Evolutionary conservation across 2,113 vertebrate species (phyloP), one percentile per base, ranked within the genome.

Genomic region (Lamprotornis superbus): DNA sequence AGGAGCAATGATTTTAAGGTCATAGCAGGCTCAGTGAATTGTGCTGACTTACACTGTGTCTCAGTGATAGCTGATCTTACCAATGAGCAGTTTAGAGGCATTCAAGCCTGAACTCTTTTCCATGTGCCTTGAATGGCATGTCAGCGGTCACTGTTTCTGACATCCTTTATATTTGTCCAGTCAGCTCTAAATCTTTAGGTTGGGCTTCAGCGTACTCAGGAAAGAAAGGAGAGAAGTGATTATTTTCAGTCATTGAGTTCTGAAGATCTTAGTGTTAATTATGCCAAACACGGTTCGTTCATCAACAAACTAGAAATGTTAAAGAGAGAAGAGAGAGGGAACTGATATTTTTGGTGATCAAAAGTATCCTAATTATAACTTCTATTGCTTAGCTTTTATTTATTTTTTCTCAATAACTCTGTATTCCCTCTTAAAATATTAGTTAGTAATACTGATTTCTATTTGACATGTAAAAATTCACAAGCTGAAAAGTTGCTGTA

Each of bases 151-250:
- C 97, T 98, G 98, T 98, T 98, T 98, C 98, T 98, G 98, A 98
- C 97, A 98, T 98, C 97, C 97, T 99, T 99, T 99, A 98, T 99
- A 97, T 99, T 99, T 99, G 98, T 97, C 98, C 98, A 99, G 98
- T 98, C 98, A 99, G 98, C 98, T 99, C 97, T 98, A 98, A 99
- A 99, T 98, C 98, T 98, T 98, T 98, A 98, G 98, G 98, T 98
- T 98, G 97, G 95, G 98, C 95, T 98, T 97, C 97, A 96, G 98
- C 97, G 44, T 98, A 95, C 97, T 98, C 98, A 97, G 98, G 98
- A 98, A 98, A 98, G 98, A 98, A 98, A 98, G 98, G 97, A 98
- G 98, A 98, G 98, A 98, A 98, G 98, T 98, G 98, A 99, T 99
- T 99, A 99, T 98, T 98, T 98, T 98, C 98, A 99, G 98, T 99